These are phyloP conservation scores for Pseudochirops corinnae DNA, from an alignment of 2,797 vertebrate species.

Conservation along the genomic window DNA sequence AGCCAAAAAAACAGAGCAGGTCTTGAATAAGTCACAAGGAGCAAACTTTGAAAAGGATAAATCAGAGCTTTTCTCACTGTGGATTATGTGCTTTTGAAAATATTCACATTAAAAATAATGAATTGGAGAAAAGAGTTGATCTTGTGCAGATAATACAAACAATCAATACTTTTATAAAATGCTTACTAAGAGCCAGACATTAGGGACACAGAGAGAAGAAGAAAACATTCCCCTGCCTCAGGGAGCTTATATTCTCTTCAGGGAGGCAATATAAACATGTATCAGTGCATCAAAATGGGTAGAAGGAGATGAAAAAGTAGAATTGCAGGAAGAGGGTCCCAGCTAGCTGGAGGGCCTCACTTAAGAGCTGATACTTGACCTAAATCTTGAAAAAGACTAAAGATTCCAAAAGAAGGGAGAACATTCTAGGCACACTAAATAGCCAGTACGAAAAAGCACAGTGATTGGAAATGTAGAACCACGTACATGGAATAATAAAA, in stretches of 20 bases:
- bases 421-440: not conserved
- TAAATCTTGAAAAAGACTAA: not conserved
- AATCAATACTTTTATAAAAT: not conserved
- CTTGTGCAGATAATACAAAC: not conserved
- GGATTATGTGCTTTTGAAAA: constrained; percentile 30
- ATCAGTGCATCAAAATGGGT: not conserved
- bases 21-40: constrained; percentile 58
- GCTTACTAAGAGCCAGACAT: not conserved
- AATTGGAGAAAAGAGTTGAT: not conserved
- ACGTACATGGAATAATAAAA: not conserved
- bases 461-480: not conserved
- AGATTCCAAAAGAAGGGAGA: not conserved
- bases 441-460: not conserved
- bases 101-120: not conserved
- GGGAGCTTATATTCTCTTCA: not conserved
- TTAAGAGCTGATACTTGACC: not conserved
- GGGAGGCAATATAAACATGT: not conserved
- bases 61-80: constrained; percentile 21
- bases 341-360: not conserved
- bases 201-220: not conserved
- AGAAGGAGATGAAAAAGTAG: not conserved
- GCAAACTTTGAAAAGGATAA: constrained; percentile 40
- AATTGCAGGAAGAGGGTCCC: not conserved
- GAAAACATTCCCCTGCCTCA: not conserved
- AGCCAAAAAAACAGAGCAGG: constrained; percentile 38